Conservation (phyloP, 2,888 invertebrate genomes). For the Acrobasis consociella region DNA sequence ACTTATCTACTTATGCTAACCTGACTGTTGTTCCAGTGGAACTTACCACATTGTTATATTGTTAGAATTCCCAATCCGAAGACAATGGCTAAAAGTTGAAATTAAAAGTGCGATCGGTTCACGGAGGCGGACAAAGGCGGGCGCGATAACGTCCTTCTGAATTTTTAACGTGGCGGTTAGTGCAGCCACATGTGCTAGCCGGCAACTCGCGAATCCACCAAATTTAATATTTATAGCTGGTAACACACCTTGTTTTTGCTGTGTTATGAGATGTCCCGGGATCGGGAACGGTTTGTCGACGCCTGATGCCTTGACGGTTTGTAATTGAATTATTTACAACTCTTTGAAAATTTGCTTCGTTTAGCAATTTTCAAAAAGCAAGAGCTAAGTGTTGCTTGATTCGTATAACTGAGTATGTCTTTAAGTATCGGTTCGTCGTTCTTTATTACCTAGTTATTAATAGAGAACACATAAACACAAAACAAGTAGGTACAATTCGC, state of each 20-base stretch:
- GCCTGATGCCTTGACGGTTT: conserved; percentile 21
- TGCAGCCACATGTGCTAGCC: conserved; percentile 67
- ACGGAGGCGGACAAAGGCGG: conserved; percentile 51
- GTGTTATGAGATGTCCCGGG: conserved; percentile 58
- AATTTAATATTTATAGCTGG: conserved; percentile 78
- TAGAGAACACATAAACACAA: too few species aligned
- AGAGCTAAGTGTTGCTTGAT: too few species aligned
- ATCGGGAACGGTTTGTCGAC: conserved; percentile 40
- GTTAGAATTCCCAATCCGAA: background rate
- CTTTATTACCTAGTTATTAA: too few species aligned
- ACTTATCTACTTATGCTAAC: too few species aligned
- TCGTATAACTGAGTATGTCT: too few species aligned
- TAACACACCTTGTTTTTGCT: conserved; percentile 66
- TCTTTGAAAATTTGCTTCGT: background rate
- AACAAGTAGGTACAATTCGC: too few species aligned
- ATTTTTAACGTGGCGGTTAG: conserved; percentile 75
- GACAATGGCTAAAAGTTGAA: conserved; percentile 3
- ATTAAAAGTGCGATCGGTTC: conserved; percentile 43
- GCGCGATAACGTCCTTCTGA: conserved; percentile 63
- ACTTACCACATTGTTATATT: background rate
- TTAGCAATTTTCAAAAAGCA: background rate
- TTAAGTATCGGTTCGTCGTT: too few species aligned
- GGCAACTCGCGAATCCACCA: conserved; percentile 65
- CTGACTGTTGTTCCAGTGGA: too few species aligned
- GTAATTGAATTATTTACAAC: conserved; percentile 33